Percentiles rank a stretch among this genome's conserved stretches.
phyloP scores from a whole-genome alignment of 2,888 invertebrate genomes.

The Brachyopa scutellaris region DNA sequence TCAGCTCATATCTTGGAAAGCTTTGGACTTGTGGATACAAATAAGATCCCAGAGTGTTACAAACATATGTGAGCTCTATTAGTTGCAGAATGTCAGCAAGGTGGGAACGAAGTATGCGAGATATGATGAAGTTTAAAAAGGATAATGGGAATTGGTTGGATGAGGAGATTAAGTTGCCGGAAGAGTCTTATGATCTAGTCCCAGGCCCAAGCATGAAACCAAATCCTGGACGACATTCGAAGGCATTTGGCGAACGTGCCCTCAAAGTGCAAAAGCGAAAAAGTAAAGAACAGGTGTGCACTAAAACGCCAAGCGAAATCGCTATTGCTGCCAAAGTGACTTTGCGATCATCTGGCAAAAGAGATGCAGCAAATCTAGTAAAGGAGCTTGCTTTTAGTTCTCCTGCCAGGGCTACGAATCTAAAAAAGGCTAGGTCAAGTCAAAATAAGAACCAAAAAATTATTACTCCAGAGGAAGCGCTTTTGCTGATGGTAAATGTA shows the following conservation, averaged over 20 bases:
- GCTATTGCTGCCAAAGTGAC: slow-evolving; percentile 12
- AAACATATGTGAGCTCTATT: slow-evolving; percentile 2
- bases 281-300: not conserved
- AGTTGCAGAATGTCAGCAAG: not conserved
- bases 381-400: slow-evolving; percentile 14
- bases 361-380: not conserved
- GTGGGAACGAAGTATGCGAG: slow-evolving; percentile 9
- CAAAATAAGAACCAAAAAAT: slow-evolving; percentile 1
- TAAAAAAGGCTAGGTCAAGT: not conserved
- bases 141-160: no score
- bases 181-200: no score
- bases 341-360: slow-evolving; percentile 2
- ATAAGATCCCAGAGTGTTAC: not conserved
- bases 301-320: slow-evolving; percentile 16
- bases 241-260: no score
- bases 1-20: not conserved
- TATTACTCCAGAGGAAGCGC: slow-evolving; percentile 1
- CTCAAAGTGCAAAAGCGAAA: slow-evolving; percentile 8
- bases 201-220: not conserved
- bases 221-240: slow-evolving; percentile 14
- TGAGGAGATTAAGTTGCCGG: not conserved
- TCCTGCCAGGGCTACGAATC: not conserved
- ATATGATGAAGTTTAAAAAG: not conserved
- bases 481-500: slow-evolving; percentile 8
- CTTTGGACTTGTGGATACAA: not conserved